phyloP scores from a whole-genome alignment of 2,888 invertebrate genomes.

The Monoplex corrugatus region DNA sequence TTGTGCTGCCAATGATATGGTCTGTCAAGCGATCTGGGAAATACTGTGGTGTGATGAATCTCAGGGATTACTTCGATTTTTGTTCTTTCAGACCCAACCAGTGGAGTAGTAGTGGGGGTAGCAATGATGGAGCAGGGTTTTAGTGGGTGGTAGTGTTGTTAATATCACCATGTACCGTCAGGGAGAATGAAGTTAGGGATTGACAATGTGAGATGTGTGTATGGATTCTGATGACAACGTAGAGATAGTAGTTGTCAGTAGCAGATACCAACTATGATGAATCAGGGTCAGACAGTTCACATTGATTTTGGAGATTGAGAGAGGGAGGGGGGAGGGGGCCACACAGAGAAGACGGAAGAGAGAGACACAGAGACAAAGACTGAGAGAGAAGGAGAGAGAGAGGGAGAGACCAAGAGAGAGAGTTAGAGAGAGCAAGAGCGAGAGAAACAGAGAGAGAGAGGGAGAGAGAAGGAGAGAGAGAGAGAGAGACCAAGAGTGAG shows the following conservation, averaged over 20 bases:
- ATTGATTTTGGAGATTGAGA: background rate
- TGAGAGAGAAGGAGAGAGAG: background rate
- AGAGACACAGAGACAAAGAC: background rate
- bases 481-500: background rate
- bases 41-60: background rate
- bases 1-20: background rate
- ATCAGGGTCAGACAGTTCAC: background rate
- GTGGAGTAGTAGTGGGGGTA: background rate
- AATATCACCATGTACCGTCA: too few relatives aligned
- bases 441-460: background rate
- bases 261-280: background rate
- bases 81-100: background rate
- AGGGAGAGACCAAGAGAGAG: background rate
- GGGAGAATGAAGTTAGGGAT: too few relatives aligned
- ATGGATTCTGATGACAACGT: background rate
- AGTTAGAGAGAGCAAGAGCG: background rate
- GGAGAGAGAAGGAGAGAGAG: background rate
- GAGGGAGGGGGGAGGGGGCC: background rate
- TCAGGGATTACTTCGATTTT: background rate
- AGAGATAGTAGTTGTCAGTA: background rate
- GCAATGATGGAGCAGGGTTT: background rate
- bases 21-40: background rate
- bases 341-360: too few relatives aligned
- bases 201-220: background rate
- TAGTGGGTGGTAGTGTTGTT: too few relatives aligned